phyloP scores from a whole-genome alignment of 2,888 invertebrate species.

The Apotomis betuletana region DNA sequence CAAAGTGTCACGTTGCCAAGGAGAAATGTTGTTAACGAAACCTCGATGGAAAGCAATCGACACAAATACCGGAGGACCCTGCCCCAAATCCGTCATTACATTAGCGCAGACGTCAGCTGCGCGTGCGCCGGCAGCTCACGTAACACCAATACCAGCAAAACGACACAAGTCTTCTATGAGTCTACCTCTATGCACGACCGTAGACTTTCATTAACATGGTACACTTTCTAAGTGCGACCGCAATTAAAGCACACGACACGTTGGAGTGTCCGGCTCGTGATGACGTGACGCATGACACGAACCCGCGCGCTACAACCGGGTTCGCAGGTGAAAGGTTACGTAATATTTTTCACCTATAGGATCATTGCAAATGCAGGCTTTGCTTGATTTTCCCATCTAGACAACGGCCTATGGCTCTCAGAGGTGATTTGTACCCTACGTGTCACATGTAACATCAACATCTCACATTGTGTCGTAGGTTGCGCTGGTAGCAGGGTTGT shows the following conservation, averaged over 20 bases:
- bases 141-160: conserved; percentile 1
- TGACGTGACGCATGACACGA: conserved; percentile 22
- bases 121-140: conserved; percentile 15
- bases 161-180: not conserved
- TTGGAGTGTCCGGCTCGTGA: no score
- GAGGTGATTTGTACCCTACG: no score
- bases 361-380: no score
- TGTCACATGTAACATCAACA: no score
- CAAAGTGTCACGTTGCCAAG: no score
- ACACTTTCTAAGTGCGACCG: not conserved
- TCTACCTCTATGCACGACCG: not conserved
- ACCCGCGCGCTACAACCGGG: not conserved
- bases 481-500: no score
- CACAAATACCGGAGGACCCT: conserved; percentile 16
- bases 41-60: conserved; percentile 2
- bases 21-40: not conserved
- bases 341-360: not conserved
- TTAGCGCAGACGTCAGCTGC: conserved; percentile 6
- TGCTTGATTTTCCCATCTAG: no score
- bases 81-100: not conserved
- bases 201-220: not conserved
- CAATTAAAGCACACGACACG: no score
- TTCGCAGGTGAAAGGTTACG: conserved; percentile 15
- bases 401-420: no score
- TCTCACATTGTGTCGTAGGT: no score